Base-by-base conservation (phyloP, 2,797 vertebrate species). In the Nannoperca obscura region DNA sequence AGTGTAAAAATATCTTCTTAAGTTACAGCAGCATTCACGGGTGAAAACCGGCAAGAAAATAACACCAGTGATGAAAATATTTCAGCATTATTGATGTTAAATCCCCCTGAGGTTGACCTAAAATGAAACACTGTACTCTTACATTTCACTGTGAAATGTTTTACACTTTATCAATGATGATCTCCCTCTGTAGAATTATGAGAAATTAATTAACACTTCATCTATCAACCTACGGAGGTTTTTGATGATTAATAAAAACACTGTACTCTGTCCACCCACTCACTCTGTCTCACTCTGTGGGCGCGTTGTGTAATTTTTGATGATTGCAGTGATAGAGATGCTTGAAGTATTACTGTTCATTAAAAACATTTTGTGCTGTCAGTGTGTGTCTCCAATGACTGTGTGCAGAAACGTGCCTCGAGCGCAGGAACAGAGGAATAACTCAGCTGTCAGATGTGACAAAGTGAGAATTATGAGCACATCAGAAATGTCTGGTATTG, bases 191-290 rank as follows among this genome's bases (percentile, higher is more conserved):
- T 84, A 70, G 88, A 85, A 87, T 92, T 88, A 89, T 82, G 78
- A 87, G 74, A 86, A 87, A 88, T 90, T 79, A 88, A 93, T 93
- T 87, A 92, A 88, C 85, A 85, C 78, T 83, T 88, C 89, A 90
- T 91, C 70, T 84, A 77, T 85, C 88, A 90, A 88, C 88, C 88
- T 84, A 90, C 82, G 64, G 78, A 88, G 82, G 80, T 76, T 89
- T 89, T 83, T 83, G 81, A 86, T 89, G 88, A 91, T 89, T 88
- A 89, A 93, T 90, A 88, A 82, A 86, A 87, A 86, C 86, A 81
- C 77, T 87, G 87, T 88, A 76, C 80, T 84, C 78, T 81, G 85
- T 88, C 86, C 88, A 62, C 89, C 90, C 88, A 86, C 90, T 12
- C 78, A 12, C 83, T 83, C 74, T 62, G 72, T 73, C 80, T 76